phyloP scores from a whole-genome alignment of 2,888 invertebrate genomes.

The Griposia aprilina region DNA sequence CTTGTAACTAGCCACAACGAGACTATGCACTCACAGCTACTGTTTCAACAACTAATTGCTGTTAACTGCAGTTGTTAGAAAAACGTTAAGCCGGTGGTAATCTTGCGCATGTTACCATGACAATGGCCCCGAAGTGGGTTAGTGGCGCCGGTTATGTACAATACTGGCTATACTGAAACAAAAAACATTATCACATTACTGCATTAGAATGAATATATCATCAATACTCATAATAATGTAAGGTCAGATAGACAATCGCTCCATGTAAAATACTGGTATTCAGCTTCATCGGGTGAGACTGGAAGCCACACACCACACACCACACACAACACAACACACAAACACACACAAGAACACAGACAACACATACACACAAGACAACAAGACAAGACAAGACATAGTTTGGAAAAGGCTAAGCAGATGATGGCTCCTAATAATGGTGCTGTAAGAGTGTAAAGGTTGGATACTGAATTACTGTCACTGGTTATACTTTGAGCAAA shows the following conservation, averaged over 20 bases:
- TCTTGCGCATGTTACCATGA: constrained; percentile 52
- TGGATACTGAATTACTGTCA: background rate
- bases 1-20: constrained; percentile 20
- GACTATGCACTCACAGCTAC: constrained; percentile 29
- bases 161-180: background rate
- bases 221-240: background rate
- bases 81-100: constrained; percentile 31
- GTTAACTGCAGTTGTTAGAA: constrained; percentile 44
- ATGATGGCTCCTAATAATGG: background rate
- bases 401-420: background rate
- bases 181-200: background rate
- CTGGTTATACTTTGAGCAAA: background rate
- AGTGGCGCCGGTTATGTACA: background rate
- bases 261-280: no score
- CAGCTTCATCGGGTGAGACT: background rate
- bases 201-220: background rate
- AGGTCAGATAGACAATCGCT: background rate
- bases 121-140: constrained; percentile 38
- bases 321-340: no score
- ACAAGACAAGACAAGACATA: no score
- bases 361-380: no score
- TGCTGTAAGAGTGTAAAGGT: no score
- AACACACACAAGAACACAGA: no score
- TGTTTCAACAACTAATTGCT: constrained; percentile 41
- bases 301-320: no score